These are phyloP conservation scores for Agriotes lineatus DNA, from an alignment of 2,888 invertebrate genomes.

Conservation along the genomic window DNA sequence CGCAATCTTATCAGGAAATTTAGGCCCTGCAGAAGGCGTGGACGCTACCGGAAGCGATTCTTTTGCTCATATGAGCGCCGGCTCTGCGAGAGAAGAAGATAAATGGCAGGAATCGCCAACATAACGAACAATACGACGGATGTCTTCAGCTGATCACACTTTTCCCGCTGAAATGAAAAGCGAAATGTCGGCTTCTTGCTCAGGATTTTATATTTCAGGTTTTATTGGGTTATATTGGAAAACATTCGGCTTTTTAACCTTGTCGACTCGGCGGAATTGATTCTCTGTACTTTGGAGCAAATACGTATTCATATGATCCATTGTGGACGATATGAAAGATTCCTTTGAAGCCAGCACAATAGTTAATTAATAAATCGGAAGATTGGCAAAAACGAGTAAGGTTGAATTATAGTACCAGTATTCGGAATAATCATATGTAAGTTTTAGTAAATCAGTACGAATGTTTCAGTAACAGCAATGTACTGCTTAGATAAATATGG, in stretches of 20 bases:
- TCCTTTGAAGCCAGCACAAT: too few relatives aligned
- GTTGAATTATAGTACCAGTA: too few relatives aligned
- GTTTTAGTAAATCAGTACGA: too few relatives aligned
- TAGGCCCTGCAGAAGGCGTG: background rate
- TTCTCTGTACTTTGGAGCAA: background rate
- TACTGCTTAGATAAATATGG: too few relatives aligned
- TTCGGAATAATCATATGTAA: too few relatives aligned
- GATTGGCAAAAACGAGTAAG: too few relatives aligned
- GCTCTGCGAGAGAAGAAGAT: constrained; percentile 19
- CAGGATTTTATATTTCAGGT: background rate
- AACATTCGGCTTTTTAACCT: background rate
- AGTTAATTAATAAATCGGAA: too few relatives aligned
- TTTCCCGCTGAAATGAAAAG: constrained; percentile 16
- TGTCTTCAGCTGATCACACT: constrained; percentile 14
- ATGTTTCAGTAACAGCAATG: too few relatives aligned
- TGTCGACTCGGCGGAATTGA: background rate
- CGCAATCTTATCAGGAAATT: constrained; percentile 15
- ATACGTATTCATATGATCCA: too few relatives aligned
- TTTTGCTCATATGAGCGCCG: constrained; percentile 20
- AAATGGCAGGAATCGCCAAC: constrained; percentile 25
- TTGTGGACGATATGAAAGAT: too few relatives aligned
- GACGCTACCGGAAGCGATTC: constrained; percentile 10
- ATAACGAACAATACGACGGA: constrained; percentile 22
- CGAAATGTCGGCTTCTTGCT: constrained; percentile 10
- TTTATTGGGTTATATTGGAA: background rate